Conservation (phyloP, 2,797 vertebrate genomes). For the Melanotaenia maccullochi region DNA sequence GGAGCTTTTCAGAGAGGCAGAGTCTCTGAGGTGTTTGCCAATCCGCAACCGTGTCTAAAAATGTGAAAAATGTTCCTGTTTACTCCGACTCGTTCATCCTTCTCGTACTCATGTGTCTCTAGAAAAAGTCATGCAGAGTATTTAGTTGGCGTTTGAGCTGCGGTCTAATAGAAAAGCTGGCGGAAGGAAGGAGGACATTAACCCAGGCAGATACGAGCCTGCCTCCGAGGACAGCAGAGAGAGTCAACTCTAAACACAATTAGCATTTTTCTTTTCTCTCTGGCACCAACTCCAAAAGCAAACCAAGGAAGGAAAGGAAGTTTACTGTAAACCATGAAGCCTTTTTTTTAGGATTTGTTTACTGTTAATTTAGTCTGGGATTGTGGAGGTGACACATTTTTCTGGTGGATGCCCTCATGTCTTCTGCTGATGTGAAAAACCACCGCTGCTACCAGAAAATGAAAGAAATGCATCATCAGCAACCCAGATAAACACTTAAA, state of each 20-base stretch:
- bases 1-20: no score
- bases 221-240: no score
- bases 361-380: not conserved
- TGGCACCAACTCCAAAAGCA: not conserved
- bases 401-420: fast-evolving
- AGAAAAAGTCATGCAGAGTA: no score
- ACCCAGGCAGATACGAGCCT: not conserved
- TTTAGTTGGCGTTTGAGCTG: no score
- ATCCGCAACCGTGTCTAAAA: no score
- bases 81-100: no score
- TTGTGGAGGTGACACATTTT: slow-evolving; percentile 2
- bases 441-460: no score
- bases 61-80: no score
- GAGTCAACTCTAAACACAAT: slow-evolving; percentile 8
- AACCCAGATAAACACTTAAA: not conserved
- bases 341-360: not conserved
- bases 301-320: not conserved
- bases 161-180: no score
- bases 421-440: slow-evolving; percentile 17
- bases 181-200: fast-evolving
- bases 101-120: no score
- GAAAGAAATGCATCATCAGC: no score
- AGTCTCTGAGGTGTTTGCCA: no score
- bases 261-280: not conserved
- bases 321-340: not conserved